These are phyloP conservation scores for Leucosticte australis DNA, from an alignment of 2,113 vertebrate genomes.

Conservation along the genomic window DNA sequence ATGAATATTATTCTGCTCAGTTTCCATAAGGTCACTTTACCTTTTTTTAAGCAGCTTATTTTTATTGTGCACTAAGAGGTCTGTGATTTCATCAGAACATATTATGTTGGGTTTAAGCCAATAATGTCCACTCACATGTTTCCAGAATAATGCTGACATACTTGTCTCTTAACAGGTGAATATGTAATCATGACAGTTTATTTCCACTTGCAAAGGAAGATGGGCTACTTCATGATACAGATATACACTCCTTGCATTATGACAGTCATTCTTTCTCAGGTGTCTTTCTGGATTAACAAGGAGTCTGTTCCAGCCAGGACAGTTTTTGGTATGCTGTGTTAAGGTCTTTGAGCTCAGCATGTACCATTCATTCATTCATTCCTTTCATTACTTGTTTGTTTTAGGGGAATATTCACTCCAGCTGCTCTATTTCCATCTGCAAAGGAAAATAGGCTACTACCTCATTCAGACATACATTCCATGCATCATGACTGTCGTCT, in stretches of 20 bases:
- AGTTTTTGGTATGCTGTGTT: conserved; percentile 86
- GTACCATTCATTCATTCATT: neutral
- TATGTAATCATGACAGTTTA: conserved; percentile 96
- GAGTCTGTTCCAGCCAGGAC: conserved; percentile 95
- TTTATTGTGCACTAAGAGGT: neutral
- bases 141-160: conserved; percentile 39
- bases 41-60: neutral
- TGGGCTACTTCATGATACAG: conserved; percentile 98
- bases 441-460: conserved; percentile 82
- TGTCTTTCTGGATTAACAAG: conserved; percentile 98
- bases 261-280: conserved; percentile 96
- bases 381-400: conserved; percentile 32
- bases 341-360: neutral
- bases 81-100: neutral
- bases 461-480: conserved; percentile 83
- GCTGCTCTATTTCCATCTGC: conserved; percentile 58
- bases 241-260: conserved; percentile 97
- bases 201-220: conserved; percentile 97
- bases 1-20: neutral
- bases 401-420: conserved; percentile 62
- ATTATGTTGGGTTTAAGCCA: conserved; percentile 12
- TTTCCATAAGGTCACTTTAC: neutral
- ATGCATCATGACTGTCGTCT: conserved; percentile 82
- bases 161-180: conserved; percentile 85
- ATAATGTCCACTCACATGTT: neutral